Conservation (phyloP, 2,797 vertebrate species). For the Pangasius larnaudii region DNA sequence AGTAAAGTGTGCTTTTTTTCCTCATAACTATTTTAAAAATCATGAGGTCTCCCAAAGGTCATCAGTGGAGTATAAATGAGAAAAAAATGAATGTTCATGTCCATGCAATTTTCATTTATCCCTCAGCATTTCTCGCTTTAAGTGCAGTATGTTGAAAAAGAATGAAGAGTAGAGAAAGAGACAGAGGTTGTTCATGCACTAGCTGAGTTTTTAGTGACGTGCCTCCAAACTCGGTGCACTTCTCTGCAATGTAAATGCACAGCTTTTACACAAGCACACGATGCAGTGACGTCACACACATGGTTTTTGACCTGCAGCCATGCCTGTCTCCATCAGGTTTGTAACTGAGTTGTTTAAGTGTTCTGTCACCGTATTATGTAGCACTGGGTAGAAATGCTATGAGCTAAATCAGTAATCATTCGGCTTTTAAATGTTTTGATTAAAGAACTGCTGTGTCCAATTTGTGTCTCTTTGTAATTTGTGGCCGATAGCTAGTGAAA, state of each 20-base stretch:
- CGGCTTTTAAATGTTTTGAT: conserved; percentile 13
- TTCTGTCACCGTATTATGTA: background rate
- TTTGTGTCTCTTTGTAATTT: conserved; percentile 21
- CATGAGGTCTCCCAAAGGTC: background rate
- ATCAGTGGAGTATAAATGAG: background rate
- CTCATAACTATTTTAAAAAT: background rate
- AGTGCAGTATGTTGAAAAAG: background rate
- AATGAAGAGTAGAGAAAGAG: background rate
- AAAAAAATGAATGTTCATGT: background rate
- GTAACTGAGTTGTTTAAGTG: background rate
- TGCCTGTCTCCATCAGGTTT: background rate
- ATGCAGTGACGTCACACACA: background rate
- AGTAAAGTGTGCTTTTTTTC: background rate
- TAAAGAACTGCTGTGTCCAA: background rate
- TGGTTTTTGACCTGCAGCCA: background rate
- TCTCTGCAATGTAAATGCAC: background rate
- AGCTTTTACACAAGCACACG: background rate
- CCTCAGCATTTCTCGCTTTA: background rate
- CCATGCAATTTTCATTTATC: background rate
- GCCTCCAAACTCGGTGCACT: background rate
- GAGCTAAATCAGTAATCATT: conserved; percentile 13
- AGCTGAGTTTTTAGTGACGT: background rate
- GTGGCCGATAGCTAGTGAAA: background rate
- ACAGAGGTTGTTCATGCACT: background rate
- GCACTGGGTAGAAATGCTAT: background rate